These are phyloP conservation scores for Mobula birostris DNA, from an alignment of 2,113 vertebrate species.

Conservation along the genomic window DNA sequence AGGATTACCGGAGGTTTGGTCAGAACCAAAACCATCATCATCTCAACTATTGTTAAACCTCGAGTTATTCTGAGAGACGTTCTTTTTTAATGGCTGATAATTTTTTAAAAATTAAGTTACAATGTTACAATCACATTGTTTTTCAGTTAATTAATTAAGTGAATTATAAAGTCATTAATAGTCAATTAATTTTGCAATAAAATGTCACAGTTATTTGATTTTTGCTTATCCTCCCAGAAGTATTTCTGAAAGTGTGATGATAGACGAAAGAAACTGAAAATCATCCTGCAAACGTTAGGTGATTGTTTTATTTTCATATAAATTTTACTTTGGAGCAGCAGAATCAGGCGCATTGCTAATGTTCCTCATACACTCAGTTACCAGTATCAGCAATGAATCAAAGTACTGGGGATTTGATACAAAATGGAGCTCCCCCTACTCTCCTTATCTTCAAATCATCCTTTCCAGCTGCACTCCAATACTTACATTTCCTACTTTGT, in stretches of 20 bases:
- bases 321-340: too few relatives aligned
- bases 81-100: neutral
- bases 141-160: too few relatives aligned
- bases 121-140: neutral
- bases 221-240: neutral
- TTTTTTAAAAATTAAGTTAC: neutral
- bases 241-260: neutral
- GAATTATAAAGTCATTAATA: too few relatives aligned
- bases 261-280: neutral
- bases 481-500: neutral
- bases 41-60: neutral
- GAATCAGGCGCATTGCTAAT: too few relatives aligned
- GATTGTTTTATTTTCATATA: too few relatives aligned
- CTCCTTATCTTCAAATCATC: neutral
- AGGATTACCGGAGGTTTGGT: neutral
- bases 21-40: neutral
- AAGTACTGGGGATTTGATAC: too few relatives aligned
- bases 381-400: neutral
- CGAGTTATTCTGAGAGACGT: neutral
- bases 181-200: neutral
- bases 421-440: neutral
- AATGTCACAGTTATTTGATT: neutral
- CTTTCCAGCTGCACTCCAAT: neutral
- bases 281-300: too few relatives aligned
- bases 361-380: neutral